phyloP scores from a whole-genome alignment of 2,888 invertebrate genomes.

The Caenorhabditis sp. region DNA sequence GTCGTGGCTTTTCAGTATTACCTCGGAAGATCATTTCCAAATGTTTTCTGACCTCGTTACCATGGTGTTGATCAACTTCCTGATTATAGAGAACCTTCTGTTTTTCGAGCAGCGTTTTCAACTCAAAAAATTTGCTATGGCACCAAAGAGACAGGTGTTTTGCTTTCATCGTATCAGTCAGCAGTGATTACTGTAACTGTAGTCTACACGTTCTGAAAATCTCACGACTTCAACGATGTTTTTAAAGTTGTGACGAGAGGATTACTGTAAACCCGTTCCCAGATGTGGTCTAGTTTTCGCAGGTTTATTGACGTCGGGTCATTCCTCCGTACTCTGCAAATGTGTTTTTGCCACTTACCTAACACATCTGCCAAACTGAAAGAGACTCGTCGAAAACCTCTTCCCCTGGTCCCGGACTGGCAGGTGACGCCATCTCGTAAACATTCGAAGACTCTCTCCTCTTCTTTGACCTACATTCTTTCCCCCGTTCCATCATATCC shows the following conservation, averaged over 20 bases:
- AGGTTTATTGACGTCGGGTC: neutral
- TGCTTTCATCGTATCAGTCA: no score
- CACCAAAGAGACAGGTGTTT: neutral
- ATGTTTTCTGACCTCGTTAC: no score
- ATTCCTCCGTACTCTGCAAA: neutral
- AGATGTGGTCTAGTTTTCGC: neutral
- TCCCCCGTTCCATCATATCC: slow-evolving; percentile 12
- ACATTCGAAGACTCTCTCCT: slow-evolving; percentile 2
- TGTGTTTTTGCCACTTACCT: slow-evolving; percentile 27
- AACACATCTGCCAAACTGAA: slow-evolving; percentile 42
- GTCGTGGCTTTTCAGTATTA: no score
- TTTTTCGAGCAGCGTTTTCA: neutral
- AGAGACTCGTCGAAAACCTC: slow-evolving; percentile 18
- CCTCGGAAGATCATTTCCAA: no score
- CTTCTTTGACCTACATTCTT: slow-evolving; percentile 21
- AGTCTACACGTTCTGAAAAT: no score
- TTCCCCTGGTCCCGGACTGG: neutral
- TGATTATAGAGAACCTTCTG: neutral
- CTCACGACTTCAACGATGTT: no score
- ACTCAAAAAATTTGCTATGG: neutral
- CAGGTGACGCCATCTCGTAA: slow-evolving; percentile 15
- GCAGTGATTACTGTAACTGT: no score
- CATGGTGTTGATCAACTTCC: no score
- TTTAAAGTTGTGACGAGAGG: no score
- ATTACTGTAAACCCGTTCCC: neutral